Evolutionary conservation across 2,888 invertebrate species (phyloP), one percentile per base, ranked within the genome.

Genomic region (Morpho achilles): DNA sequence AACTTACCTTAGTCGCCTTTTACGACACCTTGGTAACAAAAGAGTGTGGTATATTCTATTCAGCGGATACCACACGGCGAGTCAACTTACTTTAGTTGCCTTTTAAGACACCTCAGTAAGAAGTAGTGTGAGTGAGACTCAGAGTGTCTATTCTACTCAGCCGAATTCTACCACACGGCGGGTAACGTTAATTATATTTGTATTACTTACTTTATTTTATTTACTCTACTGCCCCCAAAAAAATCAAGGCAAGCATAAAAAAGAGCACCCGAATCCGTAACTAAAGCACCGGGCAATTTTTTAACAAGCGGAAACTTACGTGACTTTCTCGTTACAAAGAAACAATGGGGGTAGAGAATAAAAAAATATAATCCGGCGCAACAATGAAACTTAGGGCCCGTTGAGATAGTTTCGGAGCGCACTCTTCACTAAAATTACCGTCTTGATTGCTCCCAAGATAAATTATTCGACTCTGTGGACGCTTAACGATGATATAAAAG

Each of bases 381-480:
- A 75, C 72, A 72, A 75, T 69, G 69, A 67, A 76, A 72, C 69
- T 74, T 74, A 69, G 69, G 72, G 73, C 69, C 71, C 66, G 67
- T 71, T 71, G 67, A 69, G 78, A 84, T 82, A 84, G 82, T 83
- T 84, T 76, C 64, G 67, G 69, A 75, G 79, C 75, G 72, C 73
- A 79, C 77, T 80, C 74, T 75, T 80, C 80, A 76, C 77, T 77
- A 78, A 84, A 84, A 84, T 87, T 83, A 84, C 84, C 75, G 77
- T 73, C 82, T 82, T 86, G 85, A 87, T 86, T 87, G 84, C 81
- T 79, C 77, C 73, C 71, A 79, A 83, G 87, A 87, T 83, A 85
- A 87, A 87, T 86, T 84, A 83, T 82, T 78, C 77, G 63, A 72
- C 80, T 79, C 82, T 78, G 73, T 74, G 80, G 80, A 71, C 73